Evolutionary conservation across 2,113 vertebrate species (phyloP).

Genomic region (Daphoenositta chrysoptera): DNA sequence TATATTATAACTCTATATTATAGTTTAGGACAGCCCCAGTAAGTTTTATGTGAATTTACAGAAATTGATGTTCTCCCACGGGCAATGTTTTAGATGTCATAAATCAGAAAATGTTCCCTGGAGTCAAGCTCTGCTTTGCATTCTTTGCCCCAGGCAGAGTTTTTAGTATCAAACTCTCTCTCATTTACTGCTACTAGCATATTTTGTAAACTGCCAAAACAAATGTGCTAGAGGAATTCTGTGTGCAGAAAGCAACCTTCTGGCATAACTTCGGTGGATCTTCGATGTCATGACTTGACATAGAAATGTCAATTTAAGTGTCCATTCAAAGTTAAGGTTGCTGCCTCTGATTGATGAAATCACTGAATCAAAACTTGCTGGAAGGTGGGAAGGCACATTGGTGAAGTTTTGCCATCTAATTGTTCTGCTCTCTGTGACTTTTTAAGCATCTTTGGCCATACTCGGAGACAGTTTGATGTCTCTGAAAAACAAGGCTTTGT

Average conservation of each 20-base stretch:
- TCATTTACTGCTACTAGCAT: background rate
- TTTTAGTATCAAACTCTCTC: background rate
- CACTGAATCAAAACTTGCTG: background rate
- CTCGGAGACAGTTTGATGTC: background rate
- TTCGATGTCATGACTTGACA: background rate
- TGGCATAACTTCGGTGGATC: background rate
- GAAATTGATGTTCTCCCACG: background rate
- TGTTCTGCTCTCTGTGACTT: background rate
- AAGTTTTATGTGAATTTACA: background rate
- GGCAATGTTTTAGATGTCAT: background rate
- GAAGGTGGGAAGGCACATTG: background rate
- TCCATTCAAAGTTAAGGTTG: background rate
- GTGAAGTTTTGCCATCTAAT: background rate
- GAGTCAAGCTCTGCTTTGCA: background rate
- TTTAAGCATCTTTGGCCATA: background rate
- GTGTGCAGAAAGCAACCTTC: background rate
- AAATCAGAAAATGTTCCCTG: background rate
- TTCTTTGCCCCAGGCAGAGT: background rate
- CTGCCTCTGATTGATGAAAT: background rate
- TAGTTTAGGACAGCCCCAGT: background rate
- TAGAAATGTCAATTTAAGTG: background rate
- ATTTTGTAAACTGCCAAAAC: background rate
- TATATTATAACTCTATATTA: background rate
- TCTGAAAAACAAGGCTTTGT: too few species aligned
- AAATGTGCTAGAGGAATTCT: background rate